Evolutionary conservation across 2,888 invertebrate genomes (phyloP), one percentile per base, ranked within the genome.

Genomic region (Spatulosminthurus flaviceps): DNA sequence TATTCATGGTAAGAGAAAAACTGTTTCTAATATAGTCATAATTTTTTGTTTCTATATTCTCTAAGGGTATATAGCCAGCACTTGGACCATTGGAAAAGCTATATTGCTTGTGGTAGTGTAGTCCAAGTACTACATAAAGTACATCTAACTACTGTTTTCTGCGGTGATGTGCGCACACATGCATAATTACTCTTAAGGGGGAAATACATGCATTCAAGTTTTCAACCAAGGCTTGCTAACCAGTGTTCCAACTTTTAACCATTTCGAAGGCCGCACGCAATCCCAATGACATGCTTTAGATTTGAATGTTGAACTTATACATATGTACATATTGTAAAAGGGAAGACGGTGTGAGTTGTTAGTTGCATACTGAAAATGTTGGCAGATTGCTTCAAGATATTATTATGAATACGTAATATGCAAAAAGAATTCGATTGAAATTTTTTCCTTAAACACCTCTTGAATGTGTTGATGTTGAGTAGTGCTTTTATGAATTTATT

Each of bases 261-360:
- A 60, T 51, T 26, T 74, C 43, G 77, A 80, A 80, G 80, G 80
- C 66, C 80, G 72, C 80, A 80, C 77, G 80, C 80, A 80, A 77
- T 72, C 77, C 34, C 74, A 74, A 74, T 74, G 74, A 74, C 74
- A 74, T 60, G 61, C 51, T 74, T 74, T 74, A 61, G 60, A 60
- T 74, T 74, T 74, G 4, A 13, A 69, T 13, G 7, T 19, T 13
- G 21, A 16, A 41, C 22, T 4, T 70, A 78, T 71, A 78, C n/a
- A n/a, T n/a, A n/a, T n/a, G n/a, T n/a, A n/a, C n/a, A n/a, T n/a
- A n/a, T n/a, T 26, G 26, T 66, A 69, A 81, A 51, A 19, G 21
- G 26, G 61, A 74, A 72, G 43, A n/a, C n/a, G 41, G 29, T 26
- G 71, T n/a, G 16, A 11, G 26, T 43, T 16, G 43, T 7, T 72